Conservation (phyloP, 53 echinoderm and acorn worm genomes). For the Henricia sp. region DNA sequence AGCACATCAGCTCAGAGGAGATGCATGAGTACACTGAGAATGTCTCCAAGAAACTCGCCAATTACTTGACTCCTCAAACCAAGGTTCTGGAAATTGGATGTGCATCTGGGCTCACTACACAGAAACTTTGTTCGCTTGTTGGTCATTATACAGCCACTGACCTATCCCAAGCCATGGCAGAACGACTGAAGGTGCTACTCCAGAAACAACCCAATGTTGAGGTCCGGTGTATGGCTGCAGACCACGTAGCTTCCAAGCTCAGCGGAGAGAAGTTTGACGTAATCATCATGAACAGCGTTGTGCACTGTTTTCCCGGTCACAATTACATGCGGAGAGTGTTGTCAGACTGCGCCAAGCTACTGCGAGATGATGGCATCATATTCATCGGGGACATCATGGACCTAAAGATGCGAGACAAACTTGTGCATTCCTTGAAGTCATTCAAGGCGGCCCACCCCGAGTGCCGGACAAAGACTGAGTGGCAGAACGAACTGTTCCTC, state of each 20-base stretch:
- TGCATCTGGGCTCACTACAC: conserved; percentile 36
- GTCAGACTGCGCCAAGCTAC: neutral
- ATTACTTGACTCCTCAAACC: conserved; percentile 4
- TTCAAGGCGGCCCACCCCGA: conserved; percentile 19
- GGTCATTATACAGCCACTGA: conserved; percentile 31
- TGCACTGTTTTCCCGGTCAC: conserved; percentile 38
- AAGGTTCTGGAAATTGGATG: conserved; percentile 44
- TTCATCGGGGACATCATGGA: conserved; percentile 50
- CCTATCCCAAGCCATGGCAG: conserved; percentile 30
- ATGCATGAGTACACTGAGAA: conserved; percentile 42
- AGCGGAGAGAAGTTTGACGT: conserved; percentile 25
- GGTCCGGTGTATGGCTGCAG: conserved; percentile 30
- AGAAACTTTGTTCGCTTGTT: conserved; percentile 4
- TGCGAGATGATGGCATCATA: conserved; percentile 30
- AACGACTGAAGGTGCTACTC: neutral
- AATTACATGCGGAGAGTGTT: conserved; percentile 37
- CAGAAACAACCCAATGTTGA: conserved; percentile 23
- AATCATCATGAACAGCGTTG: conserved; percentile 49
- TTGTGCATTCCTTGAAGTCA: conserved; percentile 1
- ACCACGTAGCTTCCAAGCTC: neutral
- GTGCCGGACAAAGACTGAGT: conserved; percentile 20
- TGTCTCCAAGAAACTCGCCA: neutral
- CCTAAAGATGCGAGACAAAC: conserved; percentile 23
- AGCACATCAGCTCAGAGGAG: conserved; percentile 33
- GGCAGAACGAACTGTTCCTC: conserved; percentile 39